Base-by-base conservation (phyloP, 2,888 invertebrate species). In the Cephonodes hylas region DNA sequence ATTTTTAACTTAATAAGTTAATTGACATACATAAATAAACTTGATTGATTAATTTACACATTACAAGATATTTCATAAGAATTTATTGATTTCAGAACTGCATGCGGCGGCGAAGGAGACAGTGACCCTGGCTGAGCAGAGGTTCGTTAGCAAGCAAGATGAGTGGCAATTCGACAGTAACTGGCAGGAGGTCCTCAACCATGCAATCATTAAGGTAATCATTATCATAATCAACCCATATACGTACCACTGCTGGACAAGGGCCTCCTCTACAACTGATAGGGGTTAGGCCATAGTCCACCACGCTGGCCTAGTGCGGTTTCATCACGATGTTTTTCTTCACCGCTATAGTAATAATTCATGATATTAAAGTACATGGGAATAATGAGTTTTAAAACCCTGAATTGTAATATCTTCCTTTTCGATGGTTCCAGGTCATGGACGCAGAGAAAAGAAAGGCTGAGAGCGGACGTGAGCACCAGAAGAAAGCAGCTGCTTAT, bases 181-280 rank as follows among this genome's bases (percentile, higher is more conserved):
- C 73, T 98, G 98, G 98, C 99, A 99, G 89, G 99, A 99, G 89
- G 97, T 98, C 95, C 94, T 99, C 66, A 99, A 98, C 91, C 97
- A 98, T 93, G 98, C 98, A 67, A 98, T 98, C 64, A 96, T 97
- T 80, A 97, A 98, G 94, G 97, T 96, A 79, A 58, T 56, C 20
- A n/a, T n/a, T 13, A n/a, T n/a, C n/a, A n/a, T n/a, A 13, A 10
- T n/a, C n/a, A n/a, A n/a, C n/a, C n/a, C n/a, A n/a, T n/a, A n/a
- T n/a, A n/a, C n/a, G n/a, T n/a, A n/a, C n/a, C n/a, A n/a, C n/a
- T n/a, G n/a, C n/a, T n/a, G n/a, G n/a, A n/a, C n/a, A n/a, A n/a
- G n/a, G n/a, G n/a, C n/a, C n/a, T n/a, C n/a, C n/a, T n/a, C n/a
- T n/a, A n/a, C n/a, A n/a, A n/a, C n/a, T n/a, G n/a, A n/a, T n/a